A percentile compares a stretch with the other conserved stretches of the same genome.
Evolutionary conservation across 2,113 vertebrate species (phyloP).

Genomic region (Xerus inauris): DNA sequence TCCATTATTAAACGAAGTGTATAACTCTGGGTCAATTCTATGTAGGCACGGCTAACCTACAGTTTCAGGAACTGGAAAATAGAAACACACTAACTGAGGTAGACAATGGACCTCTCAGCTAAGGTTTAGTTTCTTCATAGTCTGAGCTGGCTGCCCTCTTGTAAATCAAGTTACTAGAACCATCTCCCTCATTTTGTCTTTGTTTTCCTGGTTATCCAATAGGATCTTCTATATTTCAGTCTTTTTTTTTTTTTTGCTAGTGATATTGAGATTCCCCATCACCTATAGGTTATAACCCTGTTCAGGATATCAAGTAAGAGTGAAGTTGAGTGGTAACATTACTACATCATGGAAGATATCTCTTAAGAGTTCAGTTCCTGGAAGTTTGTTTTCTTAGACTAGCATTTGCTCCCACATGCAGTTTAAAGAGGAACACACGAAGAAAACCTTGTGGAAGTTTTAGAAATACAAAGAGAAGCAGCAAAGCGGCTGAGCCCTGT

Average conservation of each 20-base stretch:
- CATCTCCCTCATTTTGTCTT: neutral
- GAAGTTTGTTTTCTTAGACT: neutral
- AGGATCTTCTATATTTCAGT: neutral
- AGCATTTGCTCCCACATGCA: neutral
- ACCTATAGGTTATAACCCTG: neutral
- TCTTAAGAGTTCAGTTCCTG: neutral
- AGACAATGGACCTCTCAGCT: neutral
- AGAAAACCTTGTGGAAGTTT: neutral
- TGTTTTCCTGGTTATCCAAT: neutral
- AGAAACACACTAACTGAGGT: neutral
- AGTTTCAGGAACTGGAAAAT: neutral
- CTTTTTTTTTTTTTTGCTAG: neutral
- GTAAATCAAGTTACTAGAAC: neutral
- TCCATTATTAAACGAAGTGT: neutral
- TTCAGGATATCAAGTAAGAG: neutral
- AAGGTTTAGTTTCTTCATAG: neutral
- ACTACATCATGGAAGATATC: neutral
- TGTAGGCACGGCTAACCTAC: neutral
- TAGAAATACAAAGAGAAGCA: neutral
- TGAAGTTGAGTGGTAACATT: neutral
- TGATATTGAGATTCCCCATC: neutral
- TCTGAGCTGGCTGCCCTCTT: neutral
- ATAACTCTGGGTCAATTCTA: neutral
- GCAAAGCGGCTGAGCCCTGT: neutral
- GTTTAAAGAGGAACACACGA: neutral